Conservation (phyloP, 2,888 invertebrate species). For the Empis livida region DNA sequence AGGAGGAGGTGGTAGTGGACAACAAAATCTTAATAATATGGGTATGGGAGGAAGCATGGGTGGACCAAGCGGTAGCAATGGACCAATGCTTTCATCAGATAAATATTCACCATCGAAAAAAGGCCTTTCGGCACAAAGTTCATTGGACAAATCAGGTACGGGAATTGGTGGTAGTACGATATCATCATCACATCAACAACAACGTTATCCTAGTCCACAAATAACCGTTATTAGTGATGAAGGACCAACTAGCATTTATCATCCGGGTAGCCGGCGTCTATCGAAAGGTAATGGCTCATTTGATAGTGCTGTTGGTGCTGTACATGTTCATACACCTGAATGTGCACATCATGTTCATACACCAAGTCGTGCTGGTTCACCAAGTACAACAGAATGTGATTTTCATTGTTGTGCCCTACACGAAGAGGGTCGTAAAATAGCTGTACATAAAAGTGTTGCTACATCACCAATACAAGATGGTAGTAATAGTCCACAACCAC, state of each 20-base stretch:
- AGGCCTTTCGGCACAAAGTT: constrained; percentile 43
- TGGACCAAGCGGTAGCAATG: constrained; percentile 28
- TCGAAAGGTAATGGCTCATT: constrained; percentile 53
- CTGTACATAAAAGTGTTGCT: constrained; percentile 83
- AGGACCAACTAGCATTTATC: constrained; percentile 49
- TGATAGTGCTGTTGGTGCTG: constrained; percentile 50
- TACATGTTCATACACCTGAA: constrained; percentile 73
- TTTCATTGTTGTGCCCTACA: constrained; percentile 92
- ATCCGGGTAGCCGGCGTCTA: constrained; percentile 34
- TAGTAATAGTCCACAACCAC: constrained; percentile 52
- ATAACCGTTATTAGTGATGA: constrained; percentile 92
- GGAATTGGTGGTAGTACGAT: too few relatives aligned
- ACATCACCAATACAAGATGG: constrained; percentile 84
- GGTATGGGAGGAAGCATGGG: constrained; percentile 12
- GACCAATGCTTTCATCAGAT: constrained; percentile 29
- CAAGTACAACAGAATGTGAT: constrained; percentile 68
- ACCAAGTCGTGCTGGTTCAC: constrained; percentile 53
- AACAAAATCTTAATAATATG: constrained; percentile 24
- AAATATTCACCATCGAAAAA: constrained; percentile 38
- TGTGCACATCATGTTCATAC: constrained; percentile 59
- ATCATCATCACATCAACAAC: constrained; percentile 31
- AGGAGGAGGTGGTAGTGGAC: constrained; percentile 32
- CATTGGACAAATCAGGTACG: constrained; percentile 51
- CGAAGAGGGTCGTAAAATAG: constrained; percentile 83
- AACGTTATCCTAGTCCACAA: constrained; percentile 59